Percentiles rank a stretch among this genome's conserved stretches.
Evolutionary conservation across 2,797 vertebrate species (phyloP).

Genomic region (Yasuhikotakia modesta): DNA sequence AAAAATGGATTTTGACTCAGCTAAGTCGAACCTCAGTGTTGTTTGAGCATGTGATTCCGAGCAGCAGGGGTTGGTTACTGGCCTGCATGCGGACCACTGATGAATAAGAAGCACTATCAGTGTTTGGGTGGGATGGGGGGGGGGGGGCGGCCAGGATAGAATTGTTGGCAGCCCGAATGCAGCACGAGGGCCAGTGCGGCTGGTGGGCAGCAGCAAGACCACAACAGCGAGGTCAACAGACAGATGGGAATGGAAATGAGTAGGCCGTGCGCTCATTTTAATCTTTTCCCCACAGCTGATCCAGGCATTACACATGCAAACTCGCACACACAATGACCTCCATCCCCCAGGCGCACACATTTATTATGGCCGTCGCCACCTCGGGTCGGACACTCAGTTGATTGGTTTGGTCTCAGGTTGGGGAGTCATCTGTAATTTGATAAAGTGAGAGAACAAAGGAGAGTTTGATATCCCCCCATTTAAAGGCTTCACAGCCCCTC

Average conservation of each 20-base stretch:
- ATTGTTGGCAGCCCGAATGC: conserved; percentile 36
- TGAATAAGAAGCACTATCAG: conserved; percentile 35
- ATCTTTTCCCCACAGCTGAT: conserved; percentile 75
- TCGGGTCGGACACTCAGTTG: conserved; percentile 58
- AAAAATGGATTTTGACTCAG: conserved; percentile 37
- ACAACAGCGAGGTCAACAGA: conserved; percentile 77
- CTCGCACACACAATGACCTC: conserved; percentile 62
- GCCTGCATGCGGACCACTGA: neutral
- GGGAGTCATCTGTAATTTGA: conserved; percentile 67
- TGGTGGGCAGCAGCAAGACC: conserved; percentile 9
- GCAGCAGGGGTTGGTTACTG: conserved; percentile 30
- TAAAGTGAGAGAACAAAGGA: conserved; percentile 66
- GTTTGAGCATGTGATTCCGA: conserved; percentile 36
- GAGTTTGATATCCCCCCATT: conserved; percentile 74
- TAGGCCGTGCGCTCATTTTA: conserved; percentile 73
- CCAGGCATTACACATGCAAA: conserved; percentile 72
- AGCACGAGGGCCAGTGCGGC: conserved; percentile 4
- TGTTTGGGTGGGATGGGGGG: conserved; percentile 35
- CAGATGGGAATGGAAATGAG: conserved; percentile 82
- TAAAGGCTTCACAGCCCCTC: conserved; percentile 63
- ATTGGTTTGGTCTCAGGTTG: conserved; percentile 67
- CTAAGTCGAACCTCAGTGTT: conserved; percentile 18
- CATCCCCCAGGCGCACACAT: conserved; percentile 60
- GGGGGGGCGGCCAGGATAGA: neutral
- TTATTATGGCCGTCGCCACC: conserved; percentile 43